Base-by-base conservation (phyloP, 2,888 invertebrate genomes). In the Drosophila demipolita region DNA sequence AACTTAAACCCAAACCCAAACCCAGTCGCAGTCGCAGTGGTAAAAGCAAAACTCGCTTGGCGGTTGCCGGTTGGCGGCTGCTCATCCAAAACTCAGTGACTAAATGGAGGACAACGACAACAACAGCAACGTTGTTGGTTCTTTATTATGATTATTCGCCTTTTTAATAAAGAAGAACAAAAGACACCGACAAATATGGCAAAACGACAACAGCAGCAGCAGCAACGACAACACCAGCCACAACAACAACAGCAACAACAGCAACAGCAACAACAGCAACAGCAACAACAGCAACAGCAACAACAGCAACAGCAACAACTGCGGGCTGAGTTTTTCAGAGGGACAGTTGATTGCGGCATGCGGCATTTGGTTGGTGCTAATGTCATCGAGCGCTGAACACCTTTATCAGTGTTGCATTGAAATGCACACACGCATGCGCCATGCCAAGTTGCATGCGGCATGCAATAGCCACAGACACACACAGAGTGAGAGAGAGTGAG, bases 61-160 rank as follows among this genome's bases (percentile, higher is more conserved):
- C 77, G 83, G 68, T 70, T 73, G 81, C 60, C 77, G 83, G 68
- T 70, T 73, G 75, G 75, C 66, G 72, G 84, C 74, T 91, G 89
- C 91, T 90, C 91, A 91, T 78, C 91, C 89, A 90, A 89, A 89
- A 91, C 72, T 90, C 91, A 90, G 89, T 85, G 85, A 90, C 85
- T 89, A 85, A 90, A 85, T 90, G 85, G 90, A 90, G 82, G 78
- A 89, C 87, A 86, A 83, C 66, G 78, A n/a, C 86, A 71, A 50
- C 85, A 66, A 52, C 75, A 69, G 54, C 65, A 66, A 68, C 70
- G 78, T 80, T 83, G 90, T 77, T 90, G 86, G 90, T 87, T 90
- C 86, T 90, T 90, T 86, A 86, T 86, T 86, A 86, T 86, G 85
- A 86, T 86, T 86, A 86, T 86, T 86, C 90, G 85, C 85, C 90